A percentile compares a stretch with the other conserved stretches of the same genome.
These are phyloP conservation scores for Alviniconcha marisindica DNA, from an alignment of 1,140 invertebrate species.

Conservation along the genomic window DNA sequence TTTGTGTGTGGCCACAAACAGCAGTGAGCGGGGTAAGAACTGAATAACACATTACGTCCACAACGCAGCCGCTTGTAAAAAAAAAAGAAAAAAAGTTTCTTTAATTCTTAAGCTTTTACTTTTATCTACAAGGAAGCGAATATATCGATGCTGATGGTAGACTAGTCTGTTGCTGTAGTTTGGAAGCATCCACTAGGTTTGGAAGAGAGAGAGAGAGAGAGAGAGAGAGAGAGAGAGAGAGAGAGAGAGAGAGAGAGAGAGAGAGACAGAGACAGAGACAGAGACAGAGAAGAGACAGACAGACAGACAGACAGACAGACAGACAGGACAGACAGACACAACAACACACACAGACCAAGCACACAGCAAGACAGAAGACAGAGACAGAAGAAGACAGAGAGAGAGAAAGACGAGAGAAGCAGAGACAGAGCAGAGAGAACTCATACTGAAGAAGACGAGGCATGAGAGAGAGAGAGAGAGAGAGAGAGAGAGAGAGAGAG, in stretches of 20 bases:
- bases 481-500: not conserved
- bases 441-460: not conserved
- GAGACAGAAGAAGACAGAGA: not conserved
- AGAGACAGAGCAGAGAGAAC: not conserved
- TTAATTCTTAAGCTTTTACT: too few relatives aligned
- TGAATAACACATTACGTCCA: too few relatives aligned
- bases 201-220: too few relatives aligned
- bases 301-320: not conserved
- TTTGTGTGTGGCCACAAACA: too few relatives aligned
- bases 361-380: not conserved
- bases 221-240: too few relatives aligned
- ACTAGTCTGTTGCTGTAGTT: not conserved
- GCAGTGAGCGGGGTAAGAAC: too few relatives aligned
- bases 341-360: too few relatives aligned
- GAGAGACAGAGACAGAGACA: constrained; percentile 11
- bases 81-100: too few relatives aligned
- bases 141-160: too few relatives aligned
- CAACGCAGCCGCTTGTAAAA: too few relatives aligned
- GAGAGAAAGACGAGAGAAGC: not conserved
- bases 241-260: constrained; percentile 17
- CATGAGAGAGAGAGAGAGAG: constrained; percentile 4
- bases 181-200: too few relatives aligned
- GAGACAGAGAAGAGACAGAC: not conserved
- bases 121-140: too few relatives aligned
- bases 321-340: not conserved